Evolutionary conservation across 2,888 invertebrate genomes (phyloP), one percentile per base, ranked within the genome.

Genomic region (Raillietiella orientalis): DNA sequence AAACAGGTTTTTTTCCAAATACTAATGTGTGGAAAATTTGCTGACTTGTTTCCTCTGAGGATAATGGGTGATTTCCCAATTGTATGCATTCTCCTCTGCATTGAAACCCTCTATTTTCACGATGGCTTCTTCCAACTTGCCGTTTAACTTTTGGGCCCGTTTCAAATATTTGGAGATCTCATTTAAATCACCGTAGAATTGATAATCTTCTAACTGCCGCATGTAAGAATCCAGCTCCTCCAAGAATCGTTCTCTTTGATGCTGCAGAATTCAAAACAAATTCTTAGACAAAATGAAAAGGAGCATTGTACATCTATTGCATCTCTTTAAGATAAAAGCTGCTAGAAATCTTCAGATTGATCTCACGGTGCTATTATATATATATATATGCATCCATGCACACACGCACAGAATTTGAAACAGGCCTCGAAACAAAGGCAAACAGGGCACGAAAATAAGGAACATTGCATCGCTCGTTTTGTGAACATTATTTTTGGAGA

Each of bases 1-100:
- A 29, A 3, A 13, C 5, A 14, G 9, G 16, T 6, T 16, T 3
- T 14, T 8, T n/a, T 23, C 9, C 3, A 20, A 10, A 19, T 9
- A 16, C 25, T 9, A 10, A 10, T 21, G 35, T 38, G 32, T 39
- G 41, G 26, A 43, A 37, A 27, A 41, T 36, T 20, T 19, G 13
- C 24, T 31, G 35, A 53, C 54, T 37, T 51, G 42, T 45, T 75
- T 72, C 31, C 84, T 56, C 32, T 70, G 54, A 0, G 82, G 77
- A 51, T 87, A 90, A 36, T 70, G 66, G 0, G 84, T 75, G 5
- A 65, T 43, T 39, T 79, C 71, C 62, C 71, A 82, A 8, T 67
- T 72, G 41, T 69, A 87, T 11, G 79, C 59, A 16, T 58, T 52
- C 43, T 90, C 90, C 43, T 90, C 87, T 41, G 66, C 66, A 43